Evolutionary conservation across 2,888 invertebrate species (phyloP).

Genomic region (Chymomyza amoena): DNA sequence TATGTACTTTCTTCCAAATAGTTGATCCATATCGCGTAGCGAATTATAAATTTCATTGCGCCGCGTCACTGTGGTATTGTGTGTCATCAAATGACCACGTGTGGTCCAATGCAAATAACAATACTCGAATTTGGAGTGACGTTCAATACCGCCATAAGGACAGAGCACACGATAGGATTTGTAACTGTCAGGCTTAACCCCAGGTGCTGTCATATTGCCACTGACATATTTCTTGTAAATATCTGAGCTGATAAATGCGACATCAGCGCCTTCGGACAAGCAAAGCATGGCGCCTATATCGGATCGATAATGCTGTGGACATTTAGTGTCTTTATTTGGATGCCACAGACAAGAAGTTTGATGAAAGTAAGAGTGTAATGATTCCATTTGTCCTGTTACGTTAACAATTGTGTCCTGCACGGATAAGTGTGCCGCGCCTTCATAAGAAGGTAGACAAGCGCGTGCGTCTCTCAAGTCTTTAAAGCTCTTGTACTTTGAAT

Average conservation of each 20-base stretch:
- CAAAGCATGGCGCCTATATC: slow-evolving; percentile 85
- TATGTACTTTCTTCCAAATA: slow-evolving; percentile 84
- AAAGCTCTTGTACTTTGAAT: slow-evolving; percentile 81
- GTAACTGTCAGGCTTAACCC: slow-evolving; percentile 76
- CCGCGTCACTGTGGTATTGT: slow-evolving; percentile 80
- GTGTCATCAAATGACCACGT: slow-evolving; percentile 84
- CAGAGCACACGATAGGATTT: slow-evolving; percentile 82
- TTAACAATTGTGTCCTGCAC: slow-evolving; percentile 79
- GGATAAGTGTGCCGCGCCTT: slow-evolving; percentile 85
- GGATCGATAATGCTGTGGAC: slow-evolving; percentile 79
- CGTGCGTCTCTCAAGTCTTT: slow-evolving; percentile 84
- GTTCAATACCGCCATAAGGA: slow-evolving; percentile 78
- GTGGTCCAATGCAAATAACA: slow-evolving; percentile 86
- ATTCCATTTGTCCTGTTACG: slow-evolving; percentile 73
- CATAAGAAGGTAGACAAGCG: slow-evolving; percentile 90
- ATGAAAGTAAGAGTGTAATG: slow-evolving; percentile 82
- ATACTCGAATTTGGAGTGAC: slow-evolving; percentile 73
- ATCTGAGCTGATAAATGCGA: slow-evolving; percentile 86
- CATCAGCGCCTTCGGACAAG: slow-evolving; percentile 85
- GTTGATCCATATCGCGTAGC: slow-evolving; percentile 84
- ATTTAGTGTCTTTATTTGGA: slow-evolving; percentile 71
- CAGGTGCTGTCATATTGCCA: slow-evolving; percentile 79
- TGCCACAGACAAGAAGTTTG: slow-evolving; percentile 83
- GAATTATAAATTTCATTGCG: slow-evolving; percentile 85
- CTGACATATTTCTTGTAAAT: slow-evolving; percentile 83